These are phyloP conservation scores for Tanypteryx hageni DNA, from an alignment of 2,888 invertebrate species.

Conservation along the genomic window DNA sequence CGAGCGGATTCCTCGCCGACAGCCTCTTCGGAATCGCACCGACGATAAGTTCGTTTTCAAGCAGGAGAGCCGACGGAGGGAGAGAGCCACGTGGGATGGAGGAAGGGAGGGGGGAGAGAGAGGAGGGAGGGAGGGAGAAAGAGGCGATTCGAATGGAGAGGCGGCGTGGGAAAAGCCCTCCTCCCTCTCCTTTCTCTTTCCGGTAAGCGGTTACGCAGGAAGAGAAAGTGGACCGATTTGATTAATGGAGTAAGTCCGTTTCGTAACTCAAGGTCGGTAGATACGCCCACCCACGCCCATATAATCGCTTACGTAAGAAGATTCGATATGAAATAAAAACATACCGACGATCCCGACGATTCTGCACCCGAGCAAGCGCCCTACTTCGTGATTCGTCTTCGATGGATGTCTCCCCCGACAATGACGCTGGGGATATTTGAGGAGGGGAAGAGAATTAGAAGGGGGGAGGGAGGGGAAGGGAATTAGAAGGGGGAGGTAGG, in stretches of 20 bases:
- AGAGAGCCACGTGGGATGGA: too few relatives aligned
- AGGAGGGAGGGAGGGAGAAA: not conserved
- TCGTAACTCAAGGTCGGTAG: not conserved
- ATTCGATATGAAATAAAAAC: not conserved
- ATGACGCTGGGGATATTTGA: too few relatives aligned
- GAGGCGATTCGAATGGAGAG: not conserved
- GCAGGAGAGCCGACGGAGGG: too few relatives aligned
- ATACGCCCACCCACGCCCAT: slow-evolving; percentile 4
- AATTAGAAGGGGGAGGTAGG: too few relatives aligned
- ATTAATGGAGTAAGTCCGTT: slow-evolving; percentile 12
- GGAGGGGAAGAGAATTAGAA: too few relatives aligned
- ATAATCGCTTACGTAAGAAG: slow-evolving; percentile 17
- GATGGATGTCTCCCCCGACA: too few relatives aligned
- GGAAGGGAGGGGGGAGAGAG: not conserved
- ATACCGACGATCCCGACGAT: not conserved
- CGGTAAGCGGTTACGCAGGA: slow-evolving; percentile 5
- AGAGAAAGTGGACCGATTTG: slow-evolving; percentile 22
- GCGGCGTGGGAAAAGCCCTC: not conserved
- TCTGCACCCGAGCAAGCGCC: not conserved
- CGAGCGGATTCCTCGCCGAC: too few relatives aligned
- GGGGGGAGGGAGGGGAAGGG: too few relatives aligned
- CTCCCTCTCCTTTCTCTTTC: not conserved
- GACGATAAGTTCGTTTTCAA: too few relatives aligned
- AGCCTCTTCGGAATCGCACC: too few relatives aligned
- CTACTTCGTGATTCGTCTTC: too few relatives aligned